Evolutionary conservation across 2,113 vertebrate species (phyloP).

Genomic region (Pseudorhombus dupliciocellatus): DNA sequence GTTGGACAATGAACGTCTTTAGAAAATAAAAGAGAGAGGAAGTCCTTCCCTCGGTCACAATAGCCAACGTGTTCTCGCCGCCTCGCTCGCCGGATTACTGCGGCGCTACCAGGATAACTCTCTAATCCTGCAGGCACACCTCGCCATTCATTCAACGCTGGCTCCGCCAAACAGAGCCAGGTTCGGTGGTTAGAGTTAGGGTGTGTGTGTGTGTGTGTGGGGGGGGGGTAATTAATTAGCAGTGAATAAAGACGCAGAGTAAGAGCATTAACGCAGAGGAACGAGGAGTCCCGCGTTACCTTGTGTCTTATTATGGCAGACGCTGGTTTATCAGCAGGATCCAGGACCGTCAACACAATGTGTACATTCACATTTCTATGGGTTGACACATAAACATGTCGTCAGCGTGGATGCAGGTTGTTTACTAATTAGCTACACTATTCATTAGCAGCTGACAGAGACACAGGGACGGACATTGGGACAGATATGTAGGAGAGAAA

Average conservation of each 20-base stretch:
- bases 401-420: neutral
- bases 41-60: slow-evolving; percentile 37
- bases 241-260: slow-evolving; percentile 68
- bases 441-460: neutral
- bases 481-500: too few relatives aligned
- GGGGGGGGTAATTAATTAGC: slow-evolving; percentile 73
- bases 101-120: slow-evolving; percentile 48
- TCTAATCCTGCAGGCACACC: slow-evolving; percentile 64
- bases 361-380: neutral
- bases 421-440: slow-evolving; percentile 67
- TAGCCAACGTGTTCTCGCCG: slow-evolving; percentile 19
- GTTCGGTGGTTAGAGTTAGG: neutral
- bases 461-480: neutral
- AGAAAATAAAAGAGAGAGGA: slow-evolving; percentile 54
- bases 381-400: slow-evolving; percentile 1
- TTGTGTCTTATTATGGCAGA: slow-evolving; percentile 11
- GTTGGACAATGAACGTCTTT: slow-evolving; percentile 60
- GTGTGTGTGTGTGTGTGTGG: slow-evolving; percentile 6
- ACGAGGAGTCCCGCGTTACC: slow-evolving; percentile 38
- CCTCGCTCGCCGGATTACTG: slow-evolving; percentile 57
- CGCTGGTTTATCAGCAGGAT: slow-evolving; percentile 73
- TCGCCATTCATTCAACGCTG: slow-evolving; percentile 13
- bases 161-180: neutral
- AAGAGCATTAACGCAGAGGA: slow-evolving; percentile 63
- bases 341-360: slow-evolving; percentile 66